These are phyloP conservation scores for Leucoma salicis DNA, from an alignment of 2,888 invertebrate species.

Conservation along the genomic window DNA sequence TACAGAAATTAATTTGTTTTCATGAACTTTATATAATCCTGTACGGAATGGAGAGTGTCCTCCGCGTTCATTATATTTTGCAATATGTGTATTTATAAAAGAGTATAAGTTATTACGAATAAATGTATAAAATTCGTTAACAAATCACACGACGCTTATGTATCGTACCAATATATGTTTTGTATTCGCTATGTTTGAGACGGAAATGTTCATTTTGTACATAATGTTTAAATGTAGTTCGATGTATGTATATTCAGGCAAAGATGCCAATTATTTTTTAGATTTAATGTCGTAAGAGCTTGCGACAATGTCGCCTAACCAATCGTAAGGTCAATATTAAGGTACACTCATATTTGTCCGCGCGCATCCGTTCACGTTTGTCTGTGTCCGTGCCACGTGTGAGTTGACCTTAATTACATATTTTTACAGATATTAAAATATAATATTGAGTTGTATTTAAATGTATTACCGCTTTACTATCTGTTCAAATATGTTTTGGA, in stretches of 20 bases:
- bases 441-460: slow-evolving; percentile 21
- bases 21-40: too few relatives aligned
- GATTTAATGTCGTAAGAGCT: slow-evolving; percentile 42
- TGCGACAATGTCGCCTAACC: slow-evolving; percentile 40
- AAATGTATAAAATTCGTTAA: too few relatives aligned
- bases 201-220: neutral
- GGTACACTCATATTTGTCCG: slow-evolving; percentile 5
- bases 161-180: neutral
- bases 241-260: slow-evolving; percentile 41
- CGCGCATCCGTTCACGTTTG: neutral
- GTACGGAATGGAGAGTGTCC: too few relatives aligned
- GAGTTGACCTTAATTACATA: slow-evolving; percentile 28
- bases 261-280: slow-evolving; percentile 19
- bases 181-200: neutral
- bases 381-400: neutral
- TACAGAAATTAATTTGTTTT: too few relatives aligned
- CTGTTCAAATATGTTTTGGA: slow-evolving; percentile 31
- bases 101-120: too few relatives aligned
- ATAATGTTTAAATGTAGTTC: slow-evolving; percentile 34
- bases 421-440: slow-evolving; percentile 37
- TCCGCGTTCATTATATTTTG: too few relatives aligned
- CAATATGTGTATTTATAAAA: too few relatives aligned
- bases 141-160: neutral
- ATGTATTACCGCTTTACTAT: slow-evolving; percentile 29
- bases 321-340: slow-evolving; percentile 30